Evolutionary conservation across 2,888 invertebrate species (phyloP), one percentile per base, ranked within the genome.

Genomic region (Conus canariensis): DNA sequence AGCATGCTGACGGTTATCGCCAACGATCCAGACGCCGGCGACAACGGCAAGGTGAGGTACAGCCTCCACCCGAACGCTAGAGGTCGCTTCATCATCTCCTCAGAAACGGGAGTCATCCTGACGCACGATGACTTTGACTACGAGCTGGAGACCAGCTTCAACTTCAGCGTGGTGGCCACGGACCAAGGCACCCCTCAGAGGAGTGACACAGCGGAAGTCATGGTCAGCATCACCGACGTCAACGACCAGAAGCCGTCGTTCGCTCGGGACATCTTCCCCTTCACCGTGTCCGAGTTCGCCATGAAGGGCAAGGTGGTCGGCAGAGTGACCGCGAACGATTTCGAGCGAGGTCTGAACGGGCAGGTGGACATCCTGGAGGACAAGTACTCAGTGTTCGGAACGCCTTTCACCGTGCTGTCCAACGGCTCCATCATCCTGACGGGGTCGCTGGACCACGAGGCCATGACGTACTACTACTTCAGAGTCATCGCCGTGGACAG

Each of bases 171-270:
- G 1, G 88, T 94, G 19, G 95, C 95, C 2, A 91, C 91, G 6
- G 95, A 95, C 90, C 89, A 91, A 10, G 95, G 95, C 2, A 91
- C 91, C 25, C 94, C 94, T 2, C 91, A 93, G 22, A 90, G 92
- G 25, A 93, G 94, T 1, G 92, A 94, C 16, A 92, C 93, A 5
- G 93, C 94, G 5, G 92, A 92, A 2, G 93, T 95, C 8, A 88
- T 90, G 16, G 87, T 95, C 45, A 92, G 90, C 56, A 93, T 95
- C 59, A 89, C 92, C 0, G 95, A 95, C 86, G 90, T 91, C 58
- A 95, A 95, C 91, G 95, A 95, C 89, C 93, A 94, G 88, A 92
- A 91, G 1, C 95, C 95, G 0, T 91, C 91, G 88, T 95, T 95
- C 90, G 91, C 92, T 3, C 90, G 92, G 64, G 88, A 92, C 70